phyloP scores from a whole-genome alignment of 1,140 invertebrate species.

The Drosophila cardini region DNA sequence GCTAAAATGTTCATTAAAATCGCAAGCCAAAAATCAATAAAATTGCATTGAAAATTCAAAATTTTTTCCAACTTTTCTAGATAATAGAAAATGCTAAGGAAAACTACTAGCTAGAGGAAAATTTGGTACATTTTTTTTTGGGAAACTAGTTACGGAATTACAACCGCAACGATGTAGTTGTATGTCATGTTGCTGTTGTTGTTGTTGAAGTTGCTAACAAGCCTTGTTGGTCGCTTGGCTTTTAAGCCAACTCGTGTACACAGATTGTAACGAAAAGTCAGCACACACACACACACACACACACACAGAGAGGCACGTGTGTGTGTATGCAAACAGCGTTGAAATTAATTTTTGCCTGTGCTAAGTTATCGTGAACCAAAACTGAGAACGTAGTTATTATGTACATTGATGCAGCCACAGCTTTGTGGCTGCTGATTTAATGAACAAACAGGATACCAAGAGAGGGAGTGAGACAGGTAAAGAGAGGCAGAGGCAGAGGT shows the following conservation, averaged over 20 bases:
- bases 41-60: too few species aligned
- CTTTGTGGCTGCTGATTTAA: slow-evolving; percentile 29
- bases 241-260: slow-evolving; percentile 33
- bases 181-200: slow-evolving; percentile 3
- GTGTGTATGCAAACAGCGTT: slow-evolving; percentile 34
- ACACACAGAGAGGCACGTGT: slow-evolving; percentile 3
- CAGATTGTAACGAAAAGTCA: slow-evolving; percentile 29
- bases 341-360: slow-evolving; percentile 66
- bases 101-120: slow-evolving; percentile 28
- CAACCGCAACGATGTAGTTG: slow-evolving; percentile 19
- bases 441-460: not conserved
- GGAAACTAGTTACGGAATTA: slow-evolving; percentile 48
- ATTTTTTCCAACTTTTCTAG: too few species aligned
- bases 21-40: too few species aligned
- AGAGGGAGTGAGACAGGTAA: not conserved
- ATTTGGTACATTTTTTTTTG: slow-evolving; percentile 29
- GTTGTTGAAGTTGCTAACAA: slow-evolving; percentile 19
- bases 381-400: not conserved
- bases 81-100: not conserved
- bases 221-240: slow-evolving; percentile 17
- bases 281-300: slow-evolving; percentile 4
- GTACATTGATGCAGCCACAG: slow-evolving; percentile 7
- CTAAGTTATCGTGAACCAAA: slow-evolving; percentile 37
- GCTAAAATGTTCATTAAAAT: too few species aligned
- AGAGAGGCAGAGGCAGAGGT: not conserved